Conservation (phyloP, 2,797 vertebrate genomes). For the Molossus molossus region DNA sequence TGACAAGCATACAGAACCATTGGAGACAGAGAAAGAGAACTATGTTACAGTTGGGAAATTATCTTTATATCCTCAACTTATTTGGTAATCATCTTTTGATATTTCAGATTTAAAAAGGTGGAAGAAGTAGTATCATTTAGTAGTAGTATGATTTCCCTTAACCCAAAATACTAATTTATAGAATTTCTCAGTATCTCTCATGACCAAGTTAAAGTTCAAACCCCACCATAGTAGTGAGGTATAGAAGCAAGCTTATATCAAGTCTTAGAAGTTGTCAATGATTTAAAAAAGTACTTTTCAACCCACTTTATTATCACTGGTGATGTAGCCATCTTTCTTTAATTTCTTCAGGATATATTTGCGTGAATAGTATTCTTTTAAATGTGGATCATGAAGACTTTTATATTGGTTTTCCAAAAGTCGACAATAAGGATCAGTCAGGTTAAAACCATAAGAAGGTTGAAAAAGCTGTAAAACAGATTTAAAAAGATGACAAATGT, state of each 20-base stretch:
- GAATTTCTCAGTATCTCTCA: neutral
- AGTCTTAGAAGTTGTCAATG: neutral
- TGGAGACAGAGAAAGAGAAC: neutral
- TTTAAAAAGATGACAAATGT: slow-evolving; percentile 34
- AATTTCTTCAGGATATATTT: slow-evolving; percentile 85
- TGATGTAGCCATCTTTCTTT: slow-evolving; percentile 85
- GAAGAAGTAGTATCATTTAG: neutral
- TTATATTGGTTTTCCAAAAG: slow-evolving; percentile 84
- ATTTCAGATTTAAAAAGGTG: neutral
- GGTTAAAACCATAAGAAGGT: slow-evolving; percentile 85
- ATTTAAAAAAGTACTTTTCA: neutral
- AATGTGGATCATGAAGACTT: slow-evolving; percentile 87
- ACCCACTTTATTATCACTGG: slow-evolving; percentile 86
- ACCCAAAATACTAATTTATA: neutral
- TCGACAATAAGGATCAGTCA: slow-evolving; percentile 85
- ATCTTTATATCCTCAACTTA: neutral
- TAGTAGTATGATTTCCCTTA: slow-evolving; percentile 40
- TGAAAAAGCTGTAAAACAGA: slow-evolving; percentile 85
- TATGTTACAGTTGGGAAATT: neutral
- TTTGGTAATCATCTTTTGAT: slow-evolving; percentile 1
- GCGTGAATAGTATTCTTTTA: slow-evolving; percentile 82
- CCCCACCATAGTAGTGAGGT: neutral
- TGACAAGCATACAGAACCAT: neutral
- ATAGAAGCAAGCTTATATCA: neutral
- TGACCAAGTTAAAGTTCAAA: neutral